Evolutionary conservation across 2,113 vertebrate genomes (phyloP).

Genomic region (Arothron firmamentum): DNA sequence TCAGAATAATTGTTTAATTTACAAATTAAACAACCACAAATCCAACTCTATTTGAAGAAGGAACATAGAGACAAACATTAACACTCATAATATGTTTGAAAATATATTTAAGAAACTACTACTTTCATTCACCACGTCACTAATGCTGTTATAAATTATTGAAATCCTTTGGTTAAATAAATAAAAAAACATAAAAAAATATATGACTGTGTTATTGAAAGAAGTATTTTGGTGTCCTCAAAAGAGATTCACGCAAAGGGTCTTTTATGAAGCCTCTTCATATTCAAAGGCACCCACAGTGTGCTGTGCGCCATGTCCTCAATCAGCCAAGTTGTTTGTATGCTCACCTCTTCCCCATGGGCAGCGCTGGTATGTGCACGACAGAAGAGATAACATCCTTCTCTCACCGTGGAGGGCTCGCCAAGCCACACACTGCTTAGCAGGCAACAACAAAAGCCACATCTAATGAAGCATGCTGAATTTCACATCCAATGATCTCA

Average conservation of each 20-base stretch:
- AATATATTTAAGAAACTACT: too few species aligned
- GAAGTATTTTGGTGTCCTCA: too few species aligned
- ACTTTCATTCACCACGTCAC: too few species aligned
- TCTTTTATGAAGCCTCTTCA: constrained; percentile 43
- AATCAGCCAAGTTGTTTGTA: constrained; percentile 25
- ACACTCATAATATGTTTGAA: too few species aligned
- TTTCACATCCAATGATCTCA: constrained; percentile 43
- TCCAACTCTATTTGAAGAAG: too few species aligned
- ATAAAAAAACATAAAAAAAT: too few species aligned
- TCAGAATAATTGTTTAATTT: too few species aligned
- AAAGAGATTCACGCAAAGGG: neutral
- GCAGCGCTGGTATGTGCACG: constrained; percentile 53
- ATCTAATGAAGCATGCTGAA: constrained; percentile 46
- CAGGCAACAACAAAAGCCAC: constrained; percentile 45
- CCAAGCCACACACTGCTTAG: constrained; percentile 41
- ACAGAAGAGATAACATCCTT: constrained; percentile 67
- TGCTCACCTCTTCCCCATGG: constrained; percentile 62
- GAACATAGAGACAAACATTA: too few species aligned
- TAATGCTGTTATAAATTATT: too few species aligned
- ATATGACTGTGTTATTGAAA: too few species aligned
- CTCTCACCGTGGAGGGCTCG: constrained; percentile 28
- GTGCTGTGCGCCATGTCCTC: constrained; percentile 26
- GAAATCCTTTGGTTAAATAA: too few species aligned
- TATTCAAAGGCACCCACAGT: constrained; percentile 41
- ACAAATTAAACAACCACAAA: too few species aligned